Evolutionary conservation across 2,797 vertebrate species (phyloP), one percentile per base, ranked within the genome.

Genomic region (Acipenser ruthenus): DNA sequence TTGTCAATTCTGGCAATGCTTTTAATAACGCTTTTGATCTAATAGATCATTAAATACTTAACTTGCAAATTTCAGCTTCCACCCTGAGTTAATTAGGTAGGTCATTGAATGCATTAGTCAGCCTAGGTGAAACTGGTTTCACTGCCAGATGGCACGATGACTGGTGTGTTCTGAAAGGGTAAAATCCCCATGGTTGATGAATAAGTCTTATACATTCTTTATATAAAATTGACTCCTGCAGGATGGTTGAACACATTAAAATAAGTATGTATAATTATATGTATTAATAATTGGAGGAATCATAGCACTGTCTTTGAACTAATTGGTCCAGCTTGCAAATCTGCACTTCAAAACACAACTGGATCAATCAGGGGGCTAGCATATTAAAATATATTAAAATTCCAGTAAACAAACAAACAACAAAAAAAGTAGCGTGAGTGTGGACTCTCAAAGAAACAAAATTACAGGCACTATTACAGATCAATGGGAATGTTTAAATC

Each of bases 281-380:
- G 52, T 70, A 60, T 68, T 70, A 68, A 73, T 70, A 67, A 73
- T 66, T 63, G 55, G 64, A 61, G 70, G 64, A 56, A 65, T 48
- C 60, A 48, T 62, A 67, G 67, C 65, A 60, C 10, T 61, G 67
- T 58, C 55, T 58, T 77, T 75, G 74, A 71, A 70, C 73, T 88
- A 86, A 87, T 83, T 83, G 78, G 83, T 69, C 79, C 82, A 81
- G 84, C 77, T 77, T 37, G 37, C 75, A 85, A 80, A 74, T 83
- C 69, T 74, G 37, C 67, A 83, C 81, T 81, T 86, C 79, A 83
- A 86, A 85, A 72, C 72, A 66, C 70, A 71, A 71, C 74, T 77
- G 4, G 77, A 78, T 76, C 72, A 79, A 78, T 79, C 64, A 65
- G 60, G 47, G 67, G 37, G 50, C 61, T 67, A 12, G 66, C 48